These are phyloP conservation scores for Augiades crinisus DNA, from an alignment of 2,888 invertebrate species.

Conservation along the genomic window DNA sequence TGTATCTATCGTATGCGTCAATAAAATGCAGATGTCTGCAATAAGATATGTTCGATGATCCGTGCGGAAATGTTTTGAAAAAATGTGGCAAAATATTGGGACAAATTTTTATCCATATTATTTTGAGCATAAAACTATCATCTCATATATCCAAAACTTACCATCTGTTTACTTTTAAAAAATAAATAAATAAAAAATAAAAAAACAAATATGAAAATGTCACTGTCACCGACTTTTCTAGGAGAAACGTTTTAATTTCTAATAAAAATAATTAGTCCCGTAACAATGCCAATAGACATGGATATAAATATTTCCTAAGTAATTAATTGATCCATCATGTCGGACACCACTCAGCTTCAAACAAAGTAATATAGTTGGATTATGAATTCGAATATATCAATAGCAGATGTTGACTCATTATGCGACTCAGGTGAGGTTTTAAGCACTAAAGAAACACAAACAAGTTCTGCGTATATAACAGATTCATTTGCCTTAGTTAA, in stretches of 20 bases:
- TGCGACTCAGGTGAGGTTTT: slow-evolving; percentile 29
- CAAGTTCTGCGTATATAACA: slow-evolving; percentile 33
- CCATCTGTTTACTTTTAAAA: too few species aligned
- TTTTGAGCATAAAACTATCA: too few species aligned
- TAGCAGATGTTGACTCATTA: slow-evolving; percentile 33
- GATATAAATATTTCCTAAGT: background rate
- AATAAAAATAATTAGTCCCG: background rate
- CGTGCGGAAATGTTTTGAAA: too few species aligned
- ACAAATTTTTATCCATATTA: too few species aligned
- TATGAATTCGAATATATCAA: slow-evolving; percentile 22
- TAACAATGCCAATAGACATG: background rate
- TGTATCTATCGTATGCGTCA: too few species aligned
- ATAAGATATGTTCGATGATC: too few species aligned
- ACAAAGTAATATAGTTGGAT: slow-evolving; percentile 1
- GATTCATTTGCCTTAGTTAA: slow-evolving; percentile 25
- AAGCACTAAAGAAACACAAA: slow-evolving; percentile 45
- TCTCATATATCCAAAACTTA: too few species aligned
- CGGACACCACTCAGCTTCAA: background rate
- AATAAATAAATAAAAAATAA: background rate
- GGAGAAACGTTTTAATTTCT: background rate
- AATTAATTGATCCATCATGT: slow-evolving; percentile 27
- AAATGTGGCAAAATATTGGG: too few species aligned
- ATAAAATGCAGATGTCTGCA: too few species aligned
- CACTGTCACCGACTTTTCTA: slow-evolving; percentile 6
- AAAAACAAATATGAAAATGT: background rate